Conservation (phyloP, 2,888 invertebrate genomes). For the Osmoderma eremita region DNA sequence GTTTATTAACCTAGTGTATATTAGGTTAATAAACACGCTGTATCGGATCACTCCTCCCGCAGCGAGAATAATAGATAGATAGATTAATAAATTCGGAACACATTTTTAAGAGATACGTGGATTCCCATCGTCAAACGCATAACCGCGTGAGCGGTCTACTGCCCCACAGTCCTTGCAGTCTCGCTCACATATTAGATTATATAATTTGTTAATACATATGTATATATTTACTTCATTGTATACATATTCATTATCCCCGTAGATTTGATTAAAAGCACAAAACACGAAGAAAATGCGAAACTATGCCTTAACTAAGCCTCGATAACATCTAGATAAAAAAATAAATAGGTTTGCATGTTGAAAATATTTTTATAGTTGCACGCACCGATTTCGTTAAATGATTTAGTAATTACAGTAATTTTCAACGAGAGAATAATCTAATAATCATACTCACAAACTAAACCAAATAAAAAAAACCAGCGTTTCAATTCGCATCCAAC, state of each 20-base stretch:
- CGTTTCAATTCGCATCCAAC: constrained; percentile 18
- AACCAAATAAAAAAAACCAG: constrained; percentile 18
- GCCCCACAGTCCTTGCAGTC: too few relatives aligned
- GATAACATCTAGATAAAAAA: constrained; percentile 23
- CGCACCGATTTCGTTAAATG: constrained; percentile 37
- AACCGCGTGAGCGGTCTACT: too few relatives aligned
- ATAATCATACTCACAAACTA: constrained; percentile 25
- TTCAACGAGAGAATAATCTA: constrained; percentile 33
- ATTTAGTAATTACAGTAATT: constrained; percentile 36
- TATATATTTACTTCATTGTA: neutral
- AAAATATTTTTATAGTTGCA: constrained; percentile 28
- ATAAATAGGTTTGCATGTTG: constrained; percentile 27
- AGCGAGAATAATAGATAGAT: too few relatives aligned
- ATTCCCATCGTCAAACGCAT: too few relatives aligned
- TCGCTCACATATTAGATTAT: too few relatives aligned
- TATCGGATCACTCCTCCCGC: too few relatives aligned
- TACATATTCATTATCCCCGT: neutral
- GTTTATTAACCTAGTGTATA: too few relatives aligned
- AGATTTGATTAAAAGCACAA: too few relatives aligned
- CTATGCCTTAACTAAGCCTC: neutral
- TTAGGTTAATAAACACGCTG: too few relatives aligned
- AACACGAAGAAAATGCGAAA: constrained; percentile 1
- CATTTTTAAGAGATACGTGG: too few relatives aligned
- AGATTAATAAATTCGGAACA: too few relatives aligned
- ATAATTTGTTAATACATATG: neutral